phyloP scores from a whole-genome alignment of 2,113 vertebrate species.

The Notechis scutatus region DNA sequence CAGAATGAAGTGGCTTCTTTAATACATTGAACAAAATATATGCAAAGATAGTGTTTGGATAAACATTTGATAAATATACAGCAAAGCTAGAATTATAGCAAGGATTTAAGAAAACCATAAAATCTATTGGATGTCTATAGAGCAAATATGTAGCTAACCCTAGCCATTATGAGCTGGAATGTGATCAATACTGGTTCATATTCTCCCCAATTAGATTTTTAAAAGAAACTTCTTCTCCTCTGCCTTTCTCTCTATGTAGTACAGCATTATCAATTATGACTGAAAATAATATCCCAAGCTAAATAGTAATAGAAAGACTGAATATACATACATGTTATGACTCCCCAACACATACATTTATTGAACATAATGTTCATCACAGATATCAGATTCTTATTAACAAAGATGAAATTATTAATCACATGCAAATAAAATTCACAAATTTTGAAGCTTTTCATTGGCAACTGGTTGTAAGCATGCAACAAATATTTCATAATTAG shows the following conservation, averaged over 20 bases:
- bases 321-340: background rate
- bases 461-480: background rate
- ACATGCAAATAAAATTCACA: background rate
- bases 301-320: background rate
- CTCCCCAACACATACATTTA: background rate
- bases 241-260: background rate
- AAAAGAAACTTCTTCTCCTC: background rate
- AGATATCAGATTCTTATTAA: background rate
- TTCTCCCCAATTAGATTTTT: background rate
- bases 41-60: slow-evolving; percentile 7
- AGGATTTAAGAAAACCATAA: background rate
- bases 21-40: background rate
- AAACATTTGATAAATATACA: slow-evolving; percentile 14
- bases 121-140: background rate
- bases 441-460: background rate
- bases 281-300: background rate
- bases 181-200: background rate
- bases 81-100: slow-evolving; percentile 25
- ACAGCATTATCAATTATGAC: background rate
- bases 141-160: background rate
- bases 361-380: background rate
- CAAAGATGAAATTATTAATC: background rate
- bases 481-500: background rate
- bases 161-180: background rate
- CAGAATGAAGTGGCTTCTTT: slow-evolving; percentile 33